Conservation (phyloP, 2,888 invertebrate genomes). For the Aphelenchoides bicaudatus region DNA sequence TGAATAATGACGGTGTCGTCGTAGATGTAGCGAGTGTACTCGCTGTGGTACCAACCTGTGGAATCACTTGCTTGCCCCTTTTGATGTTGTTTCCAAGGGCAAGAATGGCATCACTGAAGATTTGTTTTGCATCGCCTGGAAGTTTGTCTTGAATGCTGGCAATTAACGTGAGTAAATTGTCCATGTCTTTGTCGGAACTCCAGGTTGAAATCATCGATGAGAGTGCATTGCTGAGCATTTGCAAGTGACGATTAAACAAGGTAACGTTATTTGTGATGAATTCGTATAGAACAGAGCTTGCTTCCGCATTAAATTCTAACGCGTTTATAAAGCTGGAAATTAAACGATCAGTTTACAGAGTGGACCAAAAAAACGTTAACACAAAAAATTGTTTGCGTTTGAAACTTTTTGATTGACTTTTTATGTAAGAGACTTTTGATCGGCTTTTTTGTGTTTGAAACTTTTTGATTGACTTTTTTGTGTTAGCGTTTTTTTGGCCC, state of each 20-base stretch:
- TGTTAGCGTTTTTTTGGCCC: too few species aligned
- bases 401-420: too few species aligned
- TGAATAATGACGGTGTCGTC: constrained; percentile 33
- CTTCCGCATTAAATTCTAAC: background rate
- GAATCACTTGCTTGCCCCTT: background rate
- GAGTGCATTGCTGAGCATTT: background rate
- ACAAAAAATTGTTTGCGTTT: too few species aligned
- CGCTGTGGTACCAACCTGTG: background rate
- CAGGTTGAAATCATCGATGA: constrained; percentile 1
- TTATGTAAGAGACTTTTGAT: too few species aligned
- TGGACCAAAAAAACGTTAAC: too few species aligned
- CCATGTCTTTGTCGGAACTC: background rate
- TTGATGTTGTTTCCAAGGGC: background rate
- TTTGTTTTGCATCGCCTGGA: background rate
- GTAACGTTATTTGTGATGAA: background rate
- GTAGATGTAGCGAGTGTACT: constrained; percentile 30
- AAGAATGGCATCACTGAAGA: background rate
- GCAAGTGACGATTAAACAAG: background rate
- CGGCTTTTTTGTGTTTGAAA: too few species aligned
- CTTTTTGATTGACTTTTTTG: too few species aligned
- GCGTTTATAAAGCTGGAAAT: background rate
- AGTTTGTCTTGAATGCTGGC: background rate
- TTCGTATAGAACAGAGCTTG: background rate
- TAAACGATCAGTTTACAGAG: too few species aligned
- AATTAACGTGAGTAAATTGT: background rate